Conservation (phyloP, 2,888 invertebrate species). For the Synanthedon formicaeformis region DNA sequence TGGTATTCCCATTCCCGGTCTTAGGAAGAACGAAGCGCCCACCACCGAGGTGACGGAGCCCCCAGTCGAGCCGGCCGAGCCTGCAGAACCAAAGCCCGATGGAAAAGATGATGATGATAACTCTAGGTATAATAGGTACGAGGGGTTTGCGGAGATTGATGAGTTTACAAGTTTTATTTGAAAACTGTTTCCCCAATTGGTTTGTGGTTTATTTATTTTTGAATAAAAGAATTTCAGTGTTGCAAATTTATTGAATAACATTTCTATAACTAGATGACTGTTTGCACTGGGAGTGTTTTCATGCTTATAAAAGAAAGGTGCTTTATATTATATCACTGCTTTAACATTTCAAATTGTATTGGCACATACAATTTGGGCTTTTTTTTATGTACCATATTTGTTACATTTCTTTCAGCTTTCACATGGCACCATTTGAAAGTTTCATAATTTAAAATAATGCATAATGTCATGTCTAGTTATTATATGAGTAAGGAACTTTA, state of each 20-base stretch:
- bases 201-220: neutral
- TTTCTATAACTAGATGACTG: too few species aligned
- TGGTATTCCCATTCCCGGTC: slow-evolving; percentile 80
- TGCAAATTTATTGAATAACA: too few species aligned
- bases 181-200: neutral
- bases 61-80: slow-evolving; percentile 51
- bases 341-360: neutral
- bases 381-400: neutral
- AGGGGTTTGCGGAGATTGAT: slow-evolving; percentile 62
- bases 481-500: too few species aligned
- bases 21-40: slow-evolving; percentile 75
- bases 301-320: neutral
- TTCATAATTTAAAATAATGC: neutral
- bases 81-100: slow-evolving; percentile 44
- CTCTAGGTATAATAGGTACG: slow-evolving; percentile 85
- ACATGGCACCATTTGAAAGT: neutral
- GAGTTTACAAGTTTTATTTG: neutral
- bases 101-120: slow-evolving; percentile 87
- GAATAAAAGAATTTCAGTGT: too few species aligned
- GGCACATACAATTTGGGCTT: neutral
- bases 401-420: neutral
- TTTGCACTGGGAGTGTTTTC: neutral
- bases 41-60: slow-evolving; percentile 59
- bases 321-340: neutral
- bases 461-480: too few species aligned